These are phyloP conservation scores for Tetraneura akinire DNA, from an alignment of 1,140 invertebrate genomes.

Conservation along the genomic window DNA sequence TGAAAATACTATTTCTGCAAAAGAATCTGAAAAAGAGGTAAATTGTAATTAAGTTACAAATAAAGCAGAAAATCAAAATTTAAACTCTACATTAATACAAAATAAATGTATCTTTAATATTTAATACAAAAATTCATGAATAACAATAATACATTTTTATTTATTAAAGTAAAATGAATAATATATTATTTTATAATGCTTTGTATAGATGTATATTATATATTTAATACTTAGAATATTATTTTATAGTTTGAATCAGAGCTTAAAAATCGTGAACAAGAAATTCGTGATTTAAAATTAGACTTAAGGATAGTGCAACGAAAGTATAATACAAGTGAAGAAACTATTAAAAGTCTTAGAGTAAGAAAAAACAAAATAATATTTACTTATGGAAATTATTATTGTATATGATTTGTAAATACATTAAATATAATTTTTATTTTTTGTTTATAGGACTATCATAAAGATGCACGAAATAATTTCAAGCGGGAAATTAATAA, in stretches of 20 bases:
- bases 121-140: too few species aligned
- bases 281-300: slow-evolving; percentile 67
- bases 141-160: too few species aligned
- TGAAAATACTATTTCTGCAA: slow-evolving; percentile 30
- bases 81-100: too few species aligned
- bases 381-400: too few species aligned
- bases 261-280: slow-evolving; percentile 71
- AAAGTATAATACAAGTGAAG: slow-evolving; percentile 67
- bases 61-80: too few species aligned
- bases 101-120: too few species aligned
- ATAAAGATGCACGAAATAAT: slow-evolving; percentile 40
- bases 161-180: too few species aligned
- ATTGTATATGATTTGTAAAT: too few species aligned
- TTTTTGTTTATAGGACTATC: slow-evolving; percentile 18
- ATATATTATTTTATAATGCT: too few species aligned
- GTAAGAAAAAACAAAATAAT: too few species aligned
- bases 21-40: slow-evolving; percentile 43
- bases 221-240: too few species aligned
- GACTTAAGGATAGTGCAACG: slow-evolving; percentile 68
- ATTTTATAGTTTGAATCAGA: slow-evolving; percentile 55
- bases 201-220: too few species aligned
- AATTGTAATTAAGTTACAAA: background rate
- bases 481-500: slow-evolving; percentile 34
- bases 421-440: background rate
- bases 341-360: slow-evolving; percentile 59